Evolutionary conservation across 30 jellyfish, hydroid and myxozoan species (phyloP), one percentile per base, ranked within the genome.

Genomic region (Chironex yamaguchii): DNA sequence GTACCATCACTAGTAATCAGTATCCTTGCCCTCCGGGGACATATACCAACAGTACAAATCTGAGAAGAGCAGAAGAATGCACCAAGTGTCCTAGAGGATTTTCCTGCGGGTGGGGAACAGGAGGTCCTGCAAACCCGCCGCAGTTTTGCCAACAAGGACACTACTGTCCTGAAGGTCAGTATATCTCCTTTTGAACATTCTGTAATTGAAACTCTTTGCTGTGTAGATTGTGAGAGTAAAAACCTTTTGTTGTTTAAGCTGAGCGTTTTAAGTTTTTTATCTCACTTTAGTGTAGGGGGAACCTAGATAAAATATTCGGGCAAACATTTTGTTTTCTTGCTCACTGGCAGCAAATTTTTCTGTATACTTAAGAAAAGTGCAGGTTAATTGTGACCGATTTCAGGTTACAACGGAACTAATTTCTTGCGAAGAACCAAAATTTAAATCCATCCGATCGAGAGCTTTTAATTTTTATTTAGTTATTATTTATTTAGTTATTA

Each of bases 11-110:
- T 4, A 88, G 85, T 48, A 82, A 80, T 9, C 97, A 93, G 77
- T 93, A 77, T 42, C 91, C 97, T 1, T 93, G 98, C 79, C 97
- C 97, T 34, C 98, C 98, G 1, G 98, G 98, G 2, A 89, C 96
- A 12, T 93, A 93, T 79, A 93, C 98, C 0, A 93, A 93, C 77
- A 76, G 90, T 20, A 93, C 98, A 6, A 62, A 80, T 36, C 76
- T 93, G 35, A 73, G 82, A 49, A 76, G 92, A 48, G 92, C 98
- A 35, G 98, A 92, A 64, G 97, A 92, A 49, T 92, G 98, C 62
- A 62, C 94, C 0, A 90, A 95, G 1, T 92, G 98, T 81, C 98
- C 98, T 28, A 87, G 79, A 17, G 91, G 96, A 49, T 92, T 79
- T 67, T 92, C 97, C 2, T 92, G 98, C 76, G 96, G 96, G 2